Conservation (phyloP, 2,797 vertebrate genomes). For the Tadarida brasiliensis region DNA sequence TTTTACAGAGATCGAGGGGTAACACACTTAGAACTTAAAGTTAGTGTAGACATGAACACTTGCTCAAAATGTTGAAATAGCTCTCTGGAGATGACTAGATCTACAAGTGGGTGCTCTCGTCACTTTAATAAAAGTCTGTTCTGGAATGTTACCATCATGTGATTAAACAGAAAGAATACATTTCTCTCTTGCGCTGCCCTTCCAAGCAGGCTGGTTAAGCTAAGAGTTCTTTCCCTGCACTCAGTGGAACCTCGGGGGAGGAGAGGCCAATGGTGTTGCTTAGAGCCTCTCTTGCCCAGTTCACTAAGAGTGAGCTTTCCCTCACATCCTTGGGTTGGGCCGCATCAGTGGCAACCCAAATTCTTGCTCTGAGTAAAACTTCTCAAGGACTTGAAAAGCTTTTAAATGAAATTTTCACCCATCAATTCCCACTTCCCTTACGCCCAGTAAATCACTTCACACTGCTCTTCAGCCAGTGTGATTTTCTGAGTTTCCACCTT, state of each 20-base stretch:
- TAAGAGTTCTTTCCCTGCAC: background rate
- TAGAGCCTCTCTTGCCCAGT: background rate
- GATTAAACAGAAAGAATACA: background rate
- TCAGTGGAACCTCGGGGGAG: background rate
- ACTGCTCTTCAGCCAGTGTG: background rate
- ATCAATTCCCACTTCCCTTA: background rate
- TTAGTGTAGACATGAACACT: background rate
- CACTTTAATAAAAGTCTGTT: background rate
- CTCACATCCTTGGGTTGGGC: background rate
- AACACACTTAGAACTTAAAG: background rate
- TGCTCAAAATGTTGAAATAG: background rate
- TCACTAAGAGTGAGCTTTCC: background rate
- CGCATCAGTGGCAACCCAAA: background rate
- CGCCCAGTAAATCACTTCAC: background rate
- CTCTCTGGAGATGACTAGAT: background rate
- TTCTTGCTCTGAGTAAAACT: background rate
- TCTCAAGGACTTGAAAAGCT: background rate
- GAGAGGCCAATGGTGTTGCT: background rate
- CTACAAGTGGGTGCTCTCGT: too few species aligned
- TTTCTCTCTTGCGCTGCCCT: background rate
- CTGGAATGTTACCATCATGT: fast-evolving
- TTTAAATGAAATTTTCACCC: background rate
- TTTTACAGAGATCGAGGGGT: background rate
- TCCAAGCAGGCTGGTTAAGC: background rate
- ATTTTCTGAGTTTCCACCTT: background rate